A percentile compares a stretch with the other conserved stretches of the same genome.
Evolutionary conservation across 1,140 invertebrate species (phyloP).

Genomic region (Doryteuthis pealeii): DNA sequence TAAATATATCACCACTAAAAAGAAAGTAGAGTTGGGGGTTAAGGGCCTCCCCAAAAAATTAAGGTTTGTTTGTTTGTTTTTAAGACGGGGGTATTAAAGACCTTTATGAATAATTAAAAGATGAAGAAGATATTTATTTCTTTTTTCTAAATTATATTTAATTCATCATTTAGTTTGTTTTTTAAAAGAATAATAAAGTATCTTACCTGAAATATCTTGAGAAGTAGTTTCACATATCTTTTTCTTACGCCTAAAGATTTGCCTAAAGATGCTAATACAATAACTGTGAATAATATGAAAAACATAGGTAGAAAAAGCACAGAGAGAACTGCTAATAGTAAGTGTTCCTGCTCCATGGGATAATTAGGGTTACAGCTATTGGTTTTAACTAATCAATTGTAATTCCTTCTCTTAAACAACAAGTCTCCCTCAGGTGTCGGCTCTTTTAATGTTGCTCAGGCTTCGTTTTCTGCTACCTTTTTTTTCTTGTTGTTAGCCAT

Average conservation of each 20-base stretch:
- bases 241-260: neutral
- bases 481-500: neutral
- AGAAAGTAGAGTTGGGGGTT: too few species aligned
- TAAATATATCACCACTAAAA: too few species aligned
- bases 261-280: neutral
- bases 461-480: neutral
- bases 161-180: too few species aligned
- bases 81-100: too few species aligned
- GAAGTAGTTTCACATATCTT: conserved; percentile 6
- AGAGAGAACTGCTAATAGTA: neutral
- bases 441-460: neutral
- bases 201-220: neutral
- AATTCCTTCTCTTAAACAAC: neutral
- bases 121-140: too few species aligned
- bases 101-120: too few species aligned
- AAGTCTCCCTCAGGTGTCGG: neutral
- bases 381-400: neutral
- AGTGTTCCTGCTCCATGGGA: conserved; percentile 3
- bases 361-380: neutral
- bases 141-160: too few species aligned
- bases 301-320: neutral
- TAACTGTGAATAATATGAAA: neutral
- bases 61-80: too few species aligned
- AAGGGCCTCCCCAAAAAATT: too few species aligned
- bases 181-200: neutral